Base-by-base conservation (phyloP, 2,888 invertebrate genomes). In the Cantharis rufa region DNA sequence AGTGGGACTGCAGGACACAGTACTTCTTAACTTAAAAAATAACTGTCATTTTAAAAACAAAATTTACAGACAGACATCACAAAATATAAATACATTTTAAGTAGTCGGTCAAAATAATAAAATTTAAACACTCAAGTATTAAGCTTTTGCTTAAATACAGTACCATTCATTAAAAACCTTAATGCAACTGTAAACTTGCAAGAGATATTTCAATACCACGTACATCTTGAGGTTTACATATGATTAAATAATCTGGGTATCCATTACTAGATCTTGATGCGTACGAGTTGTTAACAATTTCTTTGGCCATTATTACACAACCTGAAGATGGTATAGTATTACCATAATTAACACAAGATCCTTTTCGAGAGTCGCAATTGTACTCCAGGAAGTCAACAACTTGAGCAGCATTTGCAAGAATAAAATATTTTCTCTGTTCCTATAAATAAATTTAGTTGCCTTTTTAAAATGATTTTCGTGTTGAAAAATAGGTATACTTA, bases 191-290 rank as follows among this genome's bases (percentile, higher is more conserved):
- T 32, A 32, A 32, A 0, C 5, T 13, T 32, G 1, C 13, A 13
- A 32, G 11, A 21, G 21, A 18, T 1, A 10, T 13, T 15, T 11
- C 62, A 16, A 13, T 0, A 28, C 1, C 3, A 11, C 1, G 9
- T 24, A 1, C 11, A 10, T 5, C 21, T 16, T 10, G 3, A 7
- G 2, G 10, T 15, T 13, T 15, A 13, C 7, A 74, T 27, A 76
- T 24, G 15, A 79, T 69, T 13, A 79, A 21, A 68, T 79, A 79
- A 66, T 79, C 76, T 0, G 79, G 79, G 69, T 78, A 79, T 15
- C n/a, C n/a, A 15, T 78, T 71, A 15, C 48, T 48, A 48, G 73
- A 62, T 79, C 78, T 27, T 13, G 21, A 11, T 4, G 5, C 18
- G n/a, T 15, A 63, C 0, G 11, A 16, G 13, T 5, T 9, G 24